Evolutionary conservation across 2,888 invertebrate species (phyloP).

Genomic region (Thymelicus lineola): DNA sequence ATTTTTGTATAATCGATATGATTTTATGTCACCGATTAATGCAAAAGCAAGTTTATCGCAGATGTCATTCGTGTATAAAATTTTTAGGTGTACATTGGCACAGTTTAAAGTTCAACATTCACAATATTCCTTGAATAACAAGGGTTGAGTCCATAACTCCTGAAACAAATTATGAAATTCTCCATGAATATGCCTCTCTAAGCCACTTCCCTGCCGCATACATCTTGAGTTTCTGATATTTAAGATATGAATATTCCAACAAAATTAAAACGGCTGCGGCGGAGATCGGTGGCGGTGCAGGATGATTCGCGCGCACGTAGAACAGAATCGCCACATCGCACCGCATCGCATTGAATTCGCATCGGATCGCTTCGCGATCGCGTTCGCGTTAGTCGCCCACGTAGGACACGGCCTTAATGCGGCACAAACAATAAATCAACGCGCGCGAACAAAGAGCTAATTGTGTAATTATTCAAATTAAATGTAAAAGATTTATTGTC

Average conservation of each 20-base stretch:
- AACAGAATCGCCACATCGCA: too few relatives aligned
- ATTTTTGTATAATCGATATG: conserved; percentile 2
- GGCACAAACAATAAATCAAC: conserved; percentile 29
- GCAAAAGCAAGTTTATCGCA: conserved; percentile 1
- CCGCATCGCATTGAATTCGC: too few relatives aligned
- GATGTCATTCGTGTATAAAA: conserved; percentile 14
- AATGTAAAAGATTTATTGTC: conserved; percentile 29
- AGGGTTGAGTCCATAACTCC: conserved; percentile 41
- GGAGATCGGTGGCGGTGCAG: not conserved
- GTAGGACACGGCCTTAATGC: conserved; percentile 5
- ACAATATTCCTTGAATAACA: conserved; percentile 39
- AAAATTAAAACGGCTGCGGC: not conserved
- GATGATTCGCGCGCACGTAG: too few relatives aligned
- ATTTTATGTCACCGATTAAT: not conserved
- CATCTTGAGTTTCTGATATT: conserved; percentile 27
- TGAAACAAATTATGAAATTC: conserved; percentile 43
- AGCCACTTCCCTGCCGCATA: conserved; percentile 35
- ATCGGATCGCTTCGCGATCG: too few relatives aligned
- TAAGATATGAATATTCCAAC: conserved; percentile 40
- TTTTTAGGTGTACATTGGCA: conserved; percentile 9
- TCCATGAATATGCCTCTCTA: conserved; percentile 42
- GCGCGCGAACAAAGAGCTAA: conserved; percentile 30
- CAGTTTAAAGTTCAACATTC: conserved; percentile 28
- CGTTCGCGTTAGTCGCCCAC: too few relatives aligned
- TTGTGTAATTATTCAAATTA: conserved; percentile 36